Evolutionary conservation across 2,888 invertebrate species (phyloP).

Genomic region (Eupeodes latifasciatus): DNA sequence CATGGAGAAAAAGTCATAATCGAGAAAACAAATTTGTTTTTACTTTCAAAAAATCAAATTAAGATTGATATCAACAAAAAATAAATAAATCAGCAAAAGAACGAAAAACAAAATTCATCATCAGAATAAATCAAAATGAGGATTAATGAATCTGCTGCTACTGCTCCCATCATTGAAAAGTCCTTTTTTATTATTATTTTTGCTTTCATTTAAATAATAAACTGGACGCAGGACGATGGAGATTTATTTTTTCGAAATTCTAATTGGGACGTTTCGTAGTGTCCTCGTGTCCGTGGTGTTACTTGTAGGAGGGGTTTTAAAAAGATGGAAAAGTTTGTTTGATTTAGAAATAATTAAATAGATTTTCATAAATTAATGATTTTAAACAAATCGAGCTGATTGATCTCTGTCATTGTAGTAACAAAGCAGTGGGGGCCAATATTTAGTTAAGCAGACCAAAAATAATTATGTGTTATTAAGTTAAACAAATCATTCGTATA

Average conservation of each 20-base stretch:
- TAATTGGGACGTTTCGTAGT: not conserved
- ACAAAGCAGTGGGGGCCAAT: not conserved
- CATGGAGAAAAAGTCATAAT: constrained; percentile 10
- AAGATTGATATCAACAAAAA: constrained; percentile 25
- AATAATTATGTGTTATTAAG: no score
- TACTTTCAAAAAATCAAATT: constrained; percentile 19
- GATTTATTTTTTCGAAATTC: constrained; percentile 3
- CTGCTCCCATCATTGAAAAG: not conserved
- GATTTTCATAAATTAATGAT: constrained; percentile 15
- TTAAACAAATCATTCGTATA: no score
- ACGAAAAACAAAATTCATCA: not conserved
- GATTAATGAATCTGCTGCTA: constrained; percentile 13
- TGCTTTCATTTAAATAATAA: not conserved
- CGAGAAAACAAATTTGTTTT: constrained; percentile 30
- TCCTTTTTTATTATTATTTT: not conserved
- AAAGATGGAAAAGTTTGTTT: not conserved
- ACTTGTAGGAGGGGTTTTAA: not conserved
- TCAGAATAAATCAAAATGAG: constrained; percentile 30
- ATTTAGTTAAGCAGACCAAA: no score
- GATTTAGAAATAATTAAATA: not conserved
- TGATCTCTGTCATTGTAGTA: not conserved
- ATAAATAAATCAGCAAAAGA: not conserved
- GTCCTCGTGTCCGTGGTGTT: no score
- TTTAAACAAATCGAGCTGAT: constrained; percentile 1
- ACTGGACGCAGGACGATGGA: not conserved